Evolutionary conservation across 37 sponge, comb jelly and placozoan species (phyloP).

Genomic region (Tethya wilhelma): DNA sequence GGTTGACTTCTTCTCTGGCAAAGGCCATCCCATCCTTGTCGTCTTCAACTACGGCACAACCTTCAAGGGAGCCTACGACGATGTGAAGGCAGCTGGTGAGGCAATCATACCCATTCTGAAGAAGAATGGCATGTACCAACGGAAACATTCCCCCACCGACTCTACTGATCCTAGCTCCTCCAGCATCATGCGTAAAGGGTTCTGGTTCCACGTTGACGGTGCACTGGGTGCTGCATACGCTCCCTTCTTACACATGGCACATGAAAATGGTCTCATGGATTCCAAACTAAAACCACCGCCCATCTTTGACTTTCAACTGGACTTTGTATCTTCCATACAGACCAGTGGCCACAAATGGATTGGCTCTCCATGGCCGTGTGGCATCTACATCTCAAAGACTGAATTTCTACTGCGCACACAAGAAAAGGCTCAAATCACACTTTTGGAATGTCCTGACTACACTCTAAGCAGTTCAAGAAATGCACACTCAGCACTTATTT

Average conservation of each 20-base stretch:
- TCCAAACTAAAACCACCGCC: too few species aligned
- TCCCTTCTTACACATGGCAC: slow-evolving; percentile 29
- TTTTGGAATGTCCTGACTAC: slow-evolving; percentile 12
- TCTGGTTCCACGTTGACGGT: slow-evolving; percentile 37
- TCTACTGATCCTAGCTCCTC: background rate
- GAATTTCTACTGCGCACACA: background rate
- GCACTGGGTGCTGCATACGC: slow-evolving; percentile 7
- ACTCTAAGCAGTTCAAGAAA: slow-evolving; percentile 9
- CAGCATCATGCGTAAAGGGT: slow-evolving; percentile 1
- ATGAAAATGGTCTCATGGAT: background rate
- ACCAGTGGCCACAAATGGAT: slow-evolving; percentile 29
- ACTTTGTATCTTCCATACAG: slow-evolving; percentile 13
- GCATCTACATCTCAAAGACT: slow-evolving; percentile 20
- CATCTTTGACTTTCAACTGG: slow-evolving; percentile 20
- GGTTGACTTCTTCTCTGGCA: slow-evolving; percentile 9
- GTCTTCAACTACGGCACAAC: slow-evolving; percentile 32
- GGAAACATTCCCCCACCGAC: background rate
- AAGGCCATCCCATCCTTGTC: slow-evolving; percentile 15
- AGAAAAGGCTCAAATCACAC: background rate
- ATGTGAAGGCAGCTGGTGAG: slow-evolving; percentile 13
- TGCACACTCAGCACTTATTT: background rate
- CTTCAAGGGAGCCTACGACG: slow-evolving; percentile 22
- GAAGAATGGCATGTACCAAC: background rate
- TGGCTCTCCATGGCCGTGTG: slow-evolving; percentile 32
- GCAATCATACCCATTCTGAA: background rate